Evolutionary conservation across 2,888 invertebrate genomes (phyloP).

Genomic region (Scaptodrosophila latifasciaeformis): DNA sequence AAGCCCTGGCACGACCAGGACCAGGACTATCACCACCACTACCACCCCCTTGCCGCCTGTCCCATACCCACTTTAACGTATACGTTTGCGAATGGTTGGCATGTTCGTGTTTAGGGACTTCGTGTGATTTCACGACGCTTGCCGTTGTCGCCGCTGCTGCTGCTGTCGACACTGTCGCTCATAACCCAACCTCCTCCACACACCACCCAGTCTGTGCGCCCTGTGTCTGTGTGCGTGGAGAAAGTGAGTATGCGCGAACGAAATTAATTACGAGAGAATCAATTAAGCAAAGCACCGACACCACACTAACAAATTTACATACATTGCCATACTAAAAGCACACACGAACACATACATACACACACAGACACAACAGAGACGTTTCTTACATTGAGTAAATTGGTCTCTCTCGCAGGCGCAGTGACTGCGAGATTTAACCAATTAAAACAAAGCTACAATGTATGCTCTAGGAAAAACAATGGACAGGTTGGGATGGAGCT

Average conservation of each 20-base stretch:
- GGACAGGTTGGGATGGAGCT: no score
- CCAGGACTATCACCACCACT: no score
- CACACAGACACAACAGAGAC: no score
- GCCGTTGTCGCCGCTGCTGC: constrained; percentile 23
- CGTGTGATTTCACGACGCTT: no score
- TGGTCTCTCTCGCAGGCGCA: neutral
- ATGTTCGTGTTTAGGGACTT: no score
- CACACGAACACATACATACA: constrained; percentile 9
- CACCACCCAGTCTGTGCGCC: neutral
- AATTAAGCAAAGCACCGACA: constrained; percentile 25
- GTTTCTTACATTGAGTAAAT: no score
- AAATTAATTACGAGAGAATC: constrained; percentile 34
- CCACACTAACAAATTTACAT: neutral
- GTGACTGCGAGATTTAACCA: neutral
- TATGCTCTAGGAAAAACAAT: no score
- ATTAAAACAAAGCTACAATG: constrained; percentile 3
- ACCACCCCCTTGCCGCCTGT: neutral
- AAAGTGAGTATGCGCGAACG: constrained; percentile 14
- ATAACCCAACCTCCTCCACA: constrained; percentile 10
- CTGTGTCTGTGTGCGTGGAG: constrained; percentile 17
- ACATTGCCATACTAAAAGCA: neutral
- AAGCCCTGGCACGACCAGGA: no score
- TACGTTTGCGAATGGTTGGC: no score
- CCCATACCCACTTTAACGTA: no score
- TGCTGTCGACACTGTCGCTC: constrained; percentile 8